Percentiles rank a stretch among this genome's conserved stretches.
Conservation (phyloP, 92 coral and sea anemone genomes). For the Siderastrea radians region DNA sequence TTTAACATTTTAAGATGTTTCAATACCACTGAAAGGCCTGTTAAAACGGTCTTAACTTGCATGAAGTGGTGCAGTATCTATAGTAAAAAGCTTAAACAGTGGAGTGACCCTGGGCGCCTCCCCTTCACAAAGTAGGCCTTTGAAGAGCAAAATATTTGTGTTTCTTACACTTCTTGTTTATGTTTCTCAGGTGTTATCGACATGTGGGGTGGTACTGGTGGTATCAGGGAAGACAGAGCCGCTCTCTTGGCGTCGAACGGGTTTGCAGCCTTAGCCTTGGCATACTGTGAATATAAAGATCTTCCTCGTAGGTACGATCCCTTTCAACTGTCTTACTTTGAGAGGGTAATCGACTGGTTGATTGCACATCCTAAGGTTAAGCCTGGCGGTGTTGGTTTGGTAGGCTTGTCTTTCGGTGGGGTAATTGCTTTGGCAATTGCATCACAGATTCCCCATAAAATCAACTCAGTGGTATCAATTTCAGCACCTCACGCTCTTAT, state of each 20-base stretch:
- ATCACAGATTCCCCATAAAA: constrained; percentile 26
- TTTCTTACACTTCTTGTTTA: too few relatives aligned
- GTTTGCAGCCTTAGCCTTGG: constrained; percentile 27
- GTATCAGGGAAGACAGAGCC: constrained; percentile 47
- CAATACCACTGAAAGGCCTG: too few relatives aligned
- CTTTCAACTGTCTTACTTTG: constrained; percentile 35
- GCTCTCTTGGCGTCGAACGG: constrained; percentile 39
- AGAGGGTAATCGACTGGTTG: constrained; percentile 37
- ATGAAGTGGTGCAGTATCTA: too few relatives aligned
- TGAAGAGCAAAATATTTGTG: too few relatives aligned
- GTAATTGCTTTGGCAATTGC: constrained; percentile 15
- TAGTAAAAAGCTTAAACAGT: too few relatives aligned
- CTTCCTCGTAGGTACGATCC: constrained; percentile 11
- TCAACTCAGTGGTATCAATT: constrained; percentile 43
- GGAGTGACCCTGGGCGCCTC: too few relatives aligned
- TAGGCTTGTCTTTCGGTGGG: constrained; percentile 40
- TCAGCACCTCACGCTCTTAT: constrained; percentile 19
- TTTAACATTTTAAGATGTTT: too few relatives aligned
- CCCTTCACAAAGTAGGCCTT: too few relatives aligned
- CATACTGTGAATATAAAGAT: constrained; percentile 32
- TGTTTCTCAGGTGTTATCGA: constrained; percentile 25
- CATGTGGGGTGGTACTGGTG: constrained; percentile 46
- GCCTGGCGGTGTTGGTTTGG: constrained; percentile 30
- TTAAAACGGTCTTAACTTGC: too few relatives aligned
- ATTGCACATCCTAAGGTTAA: constrained; percentile 15